Evolutionary conservation across 2,797 vertebrate species (phyloP).

Genomic region (Cyprinodon diabolis): DNA sequence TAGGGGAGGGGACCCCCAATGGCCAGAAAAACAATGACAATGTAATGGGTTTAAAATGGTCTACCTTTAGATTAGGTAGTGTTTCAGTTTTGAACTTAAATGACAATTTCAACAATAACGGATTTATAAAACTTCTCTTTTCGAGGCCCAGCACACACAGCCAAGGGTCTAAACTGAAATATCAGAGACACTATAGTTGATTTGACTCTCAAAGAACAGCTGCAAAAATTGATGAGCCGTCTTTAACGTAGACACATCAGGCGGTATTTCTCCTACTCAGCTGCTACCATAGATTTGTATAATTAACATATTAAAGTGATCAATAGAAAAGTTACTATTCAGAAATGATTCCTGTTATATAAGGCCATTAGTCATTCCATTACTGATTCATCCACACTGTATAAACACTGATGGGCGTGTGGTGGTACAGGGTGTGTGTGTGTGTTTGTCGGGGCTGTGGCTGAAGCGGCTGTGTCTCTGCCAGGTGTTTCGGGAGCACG

Average conservation of each 20-base stretch:
- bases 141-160: not conserved
- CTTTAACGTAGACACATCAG: not conserved
- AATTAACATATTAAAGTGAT: no score
- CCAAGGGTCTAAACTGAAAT: not conserved
- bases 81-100: no score
- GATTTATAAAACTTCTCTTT: not conserved
- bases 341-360: not conserved
- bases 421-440: conserved; percentile 41
- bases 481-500: conserved; percentile 97
- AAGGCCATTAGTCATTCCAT: not conserved
- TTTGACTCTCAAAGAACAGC: no score
- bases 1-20: not conserved
- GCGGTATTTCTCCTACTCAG: no score
- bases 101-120: no score
- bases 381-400: not conserved
- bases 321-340: not conserved
- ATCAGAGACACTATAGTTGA: no score
- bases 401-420: conserved; percentile 9
- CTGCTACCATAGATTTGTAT: no score
- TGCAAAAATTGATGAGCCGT: not conserved
- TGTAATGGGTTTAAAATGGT: no score
- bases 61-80: no score
- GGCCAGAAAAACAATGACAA: not conserved
- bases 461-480: conserved; percentile 78
- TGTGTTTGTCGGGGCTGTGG: conserved; percentile 58